Conservation (phyloP, 1,140 invertebrate species). For the Drosophila bipectinata region DNA sequence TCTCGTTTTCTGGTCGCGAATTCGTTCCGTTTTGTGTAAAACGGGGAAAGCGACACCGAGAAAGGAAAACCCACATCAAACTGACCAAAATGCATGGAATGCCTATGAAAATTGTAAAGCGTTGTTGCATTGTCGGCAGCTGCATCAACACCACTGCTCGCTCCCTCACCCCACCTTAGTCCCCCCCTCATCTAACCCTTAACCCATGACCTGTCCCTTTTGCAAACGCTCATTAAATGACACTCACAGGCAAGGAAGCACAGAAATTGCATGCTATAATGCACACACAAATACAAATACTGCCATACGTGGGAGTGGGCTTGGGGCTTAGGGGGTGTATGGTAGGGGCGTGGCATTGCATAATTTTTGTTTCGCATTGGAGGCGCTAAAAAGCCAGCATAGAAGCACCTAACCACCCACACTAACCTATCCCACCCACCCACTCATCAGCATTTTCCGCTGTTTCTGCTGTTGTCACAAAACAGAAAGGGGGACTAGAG, state of each 20-base stretch:
- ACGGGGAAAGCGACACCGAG: slow-evolving; percentile 54
- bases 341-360: slow-evolving; percentile 69
- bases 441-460: slow-evolving; percentile 6
- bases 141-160: slow-evolving; percentile 1
- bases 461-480: slow-evolving; percentile 58
- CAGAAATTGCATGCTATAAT: slow-evolving; percentile 78
- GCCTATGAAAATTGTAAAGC: slow-evolving; percentile 77
- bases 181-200: neutral
- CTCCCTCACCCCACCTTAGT: neutral
- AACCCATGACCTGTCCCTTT: neutral
- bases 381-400: slow-evolving; percentile 70
- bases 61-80: slow-evolving; percentile 81
- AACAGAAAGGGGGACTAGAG: neutral
- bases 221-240: slow-evolving; percentile 75
- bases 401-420: slow-evolving; percentile 6
- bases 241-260: slow-evolving; percentile 63
- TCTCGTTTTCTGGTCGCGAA: slow-evolving; percentile 3
- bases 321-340: too few relatives aligned
- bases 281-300: slow-evolving; percentile 39
- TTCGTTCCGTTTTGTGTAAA: slow-evolving; percentile 18
- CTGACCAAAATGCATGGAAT: slow-evolving; percentile 83
- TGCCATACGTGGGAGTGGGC: neutral
- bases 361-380: slow-evolving; percentile 70
- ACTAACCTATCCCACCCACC: neutral
- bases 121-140: slow-evolving; percentile 57